Percentiles rank a stretch among this genome's conserved stretches.
These are phyloP conservation scores for Pyxicephalus adspersus DNA, from an alignment of 2,113 vertebrate species.

Conservation along the genomic window DNA sequence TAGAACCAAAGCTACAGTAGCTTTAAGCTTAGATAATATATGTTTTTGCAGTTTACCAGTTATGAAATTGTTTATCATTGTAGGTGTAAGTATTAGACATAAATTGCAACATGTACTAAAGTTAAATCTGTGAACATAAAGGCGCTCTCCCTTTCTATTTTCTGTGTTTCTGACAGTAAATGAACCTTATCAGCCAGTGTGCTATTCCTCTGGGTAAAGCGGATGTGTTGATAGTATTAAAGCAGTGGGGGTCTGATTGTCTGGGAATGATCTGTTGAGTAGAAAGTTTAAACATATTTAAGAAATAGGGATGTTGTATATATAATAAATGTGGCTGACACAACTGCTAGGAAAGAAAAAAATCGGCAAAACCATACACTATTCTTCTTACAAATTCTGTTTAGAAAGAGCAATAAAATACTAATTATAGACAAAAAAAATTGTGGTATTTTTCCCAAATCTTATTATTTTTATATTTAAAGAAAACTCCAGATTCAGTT, in stretches of 20 bases:
- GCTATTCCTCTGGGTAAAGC: background rate
- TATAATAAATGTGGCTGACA: background rate
- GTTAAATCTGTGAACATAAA: background rate
- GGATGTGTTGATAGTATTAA: conserved; percentile 1
- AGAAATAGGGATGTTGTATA: background rate
- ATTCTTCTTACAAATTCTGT: background rate
- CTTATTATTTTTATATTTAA: too few relatives aligned
- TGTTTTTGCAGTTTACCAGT: too few relatives aligned
- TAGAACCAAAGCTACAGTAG: too few relatives aligned
- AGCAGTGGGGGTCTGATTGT: conserved; percentile 4
- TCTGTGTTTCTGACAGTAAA: background rate
- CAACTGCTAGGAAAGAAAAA: background rate
- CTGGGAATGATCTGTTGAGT: conserved; percentile 4
- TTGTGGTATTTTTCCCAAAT: too few relatives aligned
- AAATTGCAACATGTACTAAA: background rate
- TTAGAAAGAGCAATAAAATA: too few relatives aligned
- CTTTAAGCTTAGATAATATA: too few relatives aligned
- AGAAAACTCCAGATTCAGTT: too few relatives aligned
- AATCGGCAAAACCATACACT: too few relatives aligned
- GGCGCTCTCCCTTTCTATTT: background rate
- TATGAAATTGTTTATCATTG: too few relatives aligned
- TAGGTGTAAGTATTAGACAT: background rate
- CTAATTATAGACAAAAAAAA: too few relatives aligned
- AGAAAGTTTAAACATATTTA: conserved; percentile 20
- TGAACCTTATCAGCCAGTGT: background rate